Base-by-base conservation (phyloP, 2,797 vertebrate species). In the Sardinella longiceps region DNA sequence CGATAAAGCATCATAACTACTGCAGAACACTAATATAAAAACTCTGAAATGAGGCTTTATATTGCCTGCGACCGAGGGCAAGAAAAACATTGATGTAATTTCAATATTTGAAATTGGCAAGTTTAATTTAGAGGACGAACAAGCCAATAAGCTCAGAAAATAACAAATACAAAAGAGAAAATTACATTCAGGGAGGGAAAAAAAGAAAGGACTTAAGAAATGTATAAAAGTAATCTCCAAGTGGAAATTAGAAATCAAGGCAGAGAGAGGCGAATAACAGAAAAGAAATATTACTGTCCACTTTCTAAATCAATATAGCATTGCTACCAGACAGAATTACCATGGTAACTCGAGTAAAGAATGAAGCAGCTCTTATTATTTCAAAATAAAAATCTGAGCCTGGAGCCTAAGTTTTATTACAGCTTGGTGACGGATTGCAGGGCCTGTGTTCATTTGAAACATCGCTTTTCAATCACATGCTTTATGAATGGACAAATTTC, bases 301-400 rank as follows among this genome's bases (percentile, higher is more conserved):
- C 97, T 98, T 98, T 97, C 96, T 97, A 97, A 98, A 99, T 98
- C 98, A 99, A 99, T 99, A 99, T 97, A 97, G 96, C 96, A 97
- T 96, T 88, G 97, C 97, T 97, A 97, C 95, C 95, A 95, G 97
- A 97, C 94, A 95, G 96, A 96, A 99, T 99, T 97, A 98, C 97
- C 97, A 99, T 99, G 97, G 97, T 96, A 99, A 99, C 98, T 95
- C 95, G 92, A 95, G 96, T 97, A 98, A 98, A 98, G 97, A 97
- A 98, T 97, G 97, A 98, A 98, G 97, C 96, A 97, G 97, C 97
- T 98, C 97, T 96, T 98, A 98, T 97, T 98, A 98, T 99, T 98
- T 98, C 96, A 97, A 98, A 98, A 98, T 97, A 98, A 98, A 97
- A 98, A 97, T 96, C 93, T 91, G 96, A 96, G 97, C 97, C 97